phyloP scores from a whole-genome alignment of 2,888 invertebrate species.

The Cartodere bifasciata region DNA sequence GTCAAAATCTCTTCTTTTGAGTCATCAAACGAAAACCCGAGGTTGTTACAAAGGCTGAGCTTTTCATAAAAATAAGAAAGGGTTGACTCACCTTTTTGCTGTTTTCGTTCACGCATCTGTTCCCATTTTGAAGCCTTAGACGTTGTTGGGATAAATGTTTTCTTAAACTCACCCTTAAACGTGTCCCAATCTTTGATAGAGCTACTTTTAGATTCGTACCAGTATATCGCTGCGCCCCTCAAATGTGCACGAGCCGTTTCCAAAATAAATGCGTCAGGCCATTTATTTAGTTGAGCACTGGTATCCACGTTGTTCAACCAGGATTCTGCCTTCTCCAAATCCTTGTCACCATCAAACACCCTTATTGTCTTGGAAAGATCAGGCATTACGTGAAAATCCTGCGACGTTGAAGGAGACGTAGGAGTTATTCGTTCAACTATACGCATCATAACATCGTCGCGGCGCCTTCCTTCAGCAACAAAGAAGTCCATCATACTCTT shows the following conservation, averaged over 20 bases:
- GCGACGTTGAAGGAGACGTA: not conserved
- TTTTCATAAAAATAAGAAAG: slow-evolving; percentile 3
- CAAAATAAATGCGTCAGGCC: slow-evolving; percentile 6
- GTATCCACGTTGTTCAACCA: slow-evolving; percentile 3
- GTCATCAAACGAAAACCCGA: slow-evolving; percentile 1
- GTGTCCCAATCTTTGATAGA: not conserved
- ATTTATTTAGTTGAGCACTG: slow-evolving; percentile 1
- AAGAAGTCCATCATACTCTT: slow-evolving; percentile 10
- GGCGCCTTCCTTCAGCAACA: slow-evolving; percentile 6
- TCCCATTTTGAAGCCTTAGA: not conserved
- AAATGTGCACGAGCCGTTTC: slow-evolving; percentile 5
- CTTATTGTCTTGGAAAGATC: slow-evolving; percentile 6
- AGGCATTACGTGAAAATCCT: slow-evolving; percentile 1
- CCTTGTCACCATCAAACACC: no score
- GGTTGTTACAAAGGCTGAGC: slow-evolving; percentile 1
- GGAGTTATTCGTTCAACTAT: slow-evolving; percentile 1
- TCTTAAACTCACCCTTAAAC: slow-evolving; percentile 4
- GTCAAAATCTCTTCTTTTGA: slow-evolving; percentile 2
- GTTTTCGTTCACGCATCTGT: slow-evolving; percentile 1
- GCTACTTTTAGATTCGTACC: not conserved
- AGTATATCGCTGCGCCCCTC: not conserved
- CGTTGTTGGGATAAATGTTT: slow-evolving; percentile 2
- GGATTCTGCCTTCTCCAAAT: slow-evolving; percentile 4
- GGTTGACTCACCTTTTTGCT: slow-evolving; percentile 1
- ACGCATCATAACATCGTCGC: slow-evolving; percentile 7